Base-by-base conservation (phyloP, 2,888 invertebrate species). In the Dynastes maya region DNA sequence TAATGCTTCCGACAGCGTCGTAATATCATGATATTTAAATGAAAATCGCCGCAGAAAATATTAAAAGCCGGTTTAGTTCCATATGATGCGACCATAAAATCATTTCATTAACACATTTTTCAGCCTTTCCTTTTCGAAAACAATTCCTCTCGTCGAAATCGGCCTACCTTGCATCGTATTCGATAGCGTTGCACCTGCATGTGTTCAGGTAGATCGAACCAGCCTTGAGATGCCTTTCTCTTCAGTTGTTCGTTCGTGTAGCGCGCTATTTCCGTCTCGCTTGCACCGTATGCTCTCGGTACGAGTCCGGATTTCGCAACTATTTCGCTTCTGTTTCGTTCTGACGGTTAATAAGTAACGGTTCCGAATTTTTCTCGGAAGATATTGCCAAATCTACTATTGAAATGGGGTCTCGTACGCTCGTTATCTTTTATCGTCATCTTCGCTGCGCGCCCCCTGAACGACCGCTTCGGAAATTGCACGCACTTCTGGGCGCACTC, bases 211-310 rank as follows among this genome's bases (percentile, higher is more conserved):
- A 84, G 83, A 83, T 82, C 80, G 81, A 82, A 82, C 82, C 83
- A 84, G 82, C 84, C 84, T 84, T 84, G 84, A 82, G 80, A 84
- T 84, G 82, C 84, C 84, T 84, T 83, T 84, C 84, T 82, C 83
- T 22, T 16, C 80, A 40, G 55, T 72, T 58, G 72, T 58, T 70
- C 72, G 58, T 58, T 70, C 70, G 29, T 70, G 72, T 76, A 80
- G 79, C 75, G 77, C 79, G 58, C 55, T 81, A 71, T 78, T 79
- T 79, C 72, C 71, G 64, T 82, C 82, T 78, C 79, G 72, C 75
- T 78, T 76, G 67, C 71, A 37, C 64, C 64, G 6, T 63, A 29
- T 22, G 67, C 58, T 55, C 22, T 27, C 40, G 32, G 22, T 40
- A 55, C 55, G 55, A 58, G 22, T 58, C 32, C 74, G 68, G 64